A percentile compares a stretch with the other conserved stretches of the same genome.
Evolutionary conservation across 2,888 invertebrate species (phyloP).

Genomic region (Enchytraeus crypticus): DNA sequence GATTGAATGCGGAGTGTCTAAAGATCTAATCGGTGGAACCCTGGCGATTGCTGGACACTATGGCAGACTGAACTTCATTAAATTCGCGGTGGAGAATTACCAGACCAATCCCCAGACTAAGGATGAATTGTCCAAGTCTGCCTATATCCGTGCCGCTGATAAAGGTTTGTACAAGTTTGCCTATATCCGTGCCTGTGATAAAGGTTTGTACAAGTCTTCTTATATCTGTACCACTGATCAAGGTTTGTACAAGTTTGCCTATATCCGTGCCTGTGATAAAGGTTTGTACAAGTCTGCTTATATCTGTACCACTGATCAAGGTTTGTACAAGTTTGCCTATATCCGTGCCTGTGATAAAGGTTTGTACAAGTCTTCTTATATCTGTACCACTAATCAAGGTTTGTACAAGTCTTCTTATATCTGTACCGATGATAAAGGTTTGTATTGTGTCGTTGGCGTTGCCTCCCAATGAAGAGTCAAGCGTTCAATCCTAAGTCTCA

Average conservation of each 20-base stretch:
- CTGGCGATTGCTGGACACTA: slow-evolving; percentile 8
- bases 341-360: no score
- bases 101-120: slow-evolving; percentile 1
- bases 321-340: no score
- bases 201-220: neutral
- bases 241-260: no score
- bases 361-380: neutral
- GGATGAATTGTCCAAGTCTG: slow-evolving; percentile 2
- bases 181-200: no score
- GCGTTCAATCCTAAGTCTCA: no score
- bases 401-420: no score
- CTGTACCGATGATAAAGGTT: no score
- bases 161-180: no score
- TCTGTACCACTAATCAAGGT: neutral
- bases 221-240: slow-evolving; percentile 1
- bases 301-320: neutral
- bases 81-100: neutral
- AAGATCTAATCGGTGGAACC: neutral
- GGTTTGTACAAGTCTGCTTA: slow-evolving; percentile 1
- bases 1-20: slow-evolving; percentile 2
- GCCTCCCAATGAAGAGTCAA: no score
- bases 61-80: neutral
- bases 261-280: no score
- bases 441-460: no score
- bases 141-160: neutral